Evolutionary conservation across 92 coral and sea anemone genomes (phyloP).

Genomic region (Umimayanthus kanabou): DNA sequence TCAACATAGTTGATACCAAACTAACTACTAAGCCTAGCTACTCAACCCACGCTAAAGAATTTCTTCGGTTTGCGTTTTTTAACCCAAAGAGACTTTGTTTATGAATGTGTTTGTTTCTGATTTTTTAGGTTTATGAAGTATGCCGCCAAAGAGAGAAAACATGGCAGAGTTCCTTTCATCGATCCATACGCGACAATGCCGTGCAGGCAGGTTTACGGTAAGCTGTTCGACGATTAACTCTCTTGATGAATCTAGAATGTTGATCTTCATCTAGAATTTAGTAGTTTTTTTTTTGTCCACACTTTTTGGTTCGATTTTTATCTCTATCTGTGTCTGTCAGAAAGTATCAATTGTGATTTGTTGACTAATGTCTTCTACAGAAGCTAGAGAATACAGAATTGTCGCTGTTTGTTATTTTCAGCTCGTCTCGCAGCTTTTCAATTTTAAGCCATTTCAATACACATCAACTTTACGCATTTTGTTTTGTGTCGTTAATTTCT

Average conservation of each 20-base stretch:
- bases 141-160: conserved; percentile 87
- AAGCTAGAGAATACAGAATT: neutral
- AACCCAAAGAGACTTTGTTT: neutral
- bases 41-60: neutral
- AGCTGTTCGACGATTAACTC: conserved; percentile 24
- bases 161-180: conserved; percentile 94
- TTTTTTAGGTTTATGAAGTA: conserved; percentile 84
- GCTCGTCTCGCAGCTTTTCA: too few relatives aligned
- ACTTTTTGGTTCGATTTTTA: conserved; percentile 1
- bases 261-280: neutral
- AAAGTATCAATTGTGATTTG: neutral
- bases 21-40: too few relatives aligned
- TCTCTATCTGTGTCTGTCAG: neutral
- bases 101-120: neutral
- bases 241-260: neutral
- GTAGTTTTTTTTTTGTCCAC: neutral
- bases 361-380: neutral
- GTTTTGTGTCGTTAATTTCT: conserved; percentile 18
- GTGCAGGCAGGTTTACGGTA: conserved; percentile 97
- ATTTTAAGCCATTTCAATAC: neutral
- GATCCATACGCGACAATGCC: conserved; percentile 95
- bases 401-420: neutral
- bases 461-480: conserved; percentile 11
- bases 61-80: neutral
- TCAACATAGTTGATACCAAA: too few relatives aligned